phyloP scores from a whole-genome alignment of 2,888 invertebrate genomes.

The Pyrrhosoma nymphula region DNA sequence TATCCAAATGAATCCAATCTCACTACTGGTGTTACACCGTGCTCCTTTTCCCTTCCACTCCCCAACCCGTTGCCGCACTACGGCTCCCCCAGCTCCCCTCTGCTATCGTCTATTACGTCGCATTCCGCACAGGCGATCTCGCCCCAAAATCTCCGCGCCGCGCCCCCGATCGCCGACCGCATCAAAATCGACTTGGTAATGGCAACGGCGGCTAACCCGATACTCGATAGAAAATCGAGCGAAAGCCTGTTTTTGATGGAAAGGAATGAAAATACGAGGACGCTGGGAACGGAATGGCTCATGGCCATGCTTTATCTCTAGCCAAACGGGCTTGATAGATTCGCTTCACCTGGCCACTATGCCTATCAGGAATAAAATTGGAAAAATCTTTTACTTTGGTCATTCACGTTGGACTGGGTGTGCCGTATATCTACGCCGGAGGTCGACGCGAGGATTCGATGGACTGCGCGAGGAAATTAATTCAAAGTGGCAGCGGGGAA shows the following conservation, averaged over 20 bases:
- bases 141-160: neutral
- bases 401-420: neutral
- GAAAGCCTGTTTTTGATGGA: neutral
- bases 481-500: neutral
- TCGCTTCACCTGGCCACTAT: neutral
- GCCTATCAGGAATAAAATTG: neutral
- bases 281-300: neutral
- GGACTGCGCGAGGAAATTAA: neutral
- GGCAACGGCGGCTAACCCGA: conserved; percentile 19
- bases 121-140: neutral
- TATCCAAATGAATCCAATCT: neutral
- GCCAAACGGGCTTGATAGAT: neutral
- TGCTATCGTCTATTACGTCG: neutral
- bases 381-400: conserved; percentile 25
- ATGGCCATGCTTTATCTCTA: neutral
- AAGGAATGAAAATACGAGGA: neutral
- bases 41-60: too few species aligned
- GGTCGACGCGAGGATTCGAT: conserved; percentile 4
- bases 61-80: too few species aligned
- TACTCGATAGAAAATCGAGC: conserved; percentile 34
- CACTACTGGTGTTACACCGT: too few species aligned
- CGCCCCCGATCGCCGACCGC: neutral
- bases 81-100: neutral
- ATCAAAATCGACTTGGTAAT: conserved; percentile 31
- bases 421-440: neutral